phyloP scores from a whole-genome alignment of 2,888 invertebrate genomes.

The Apoda limacodes region DNA sequence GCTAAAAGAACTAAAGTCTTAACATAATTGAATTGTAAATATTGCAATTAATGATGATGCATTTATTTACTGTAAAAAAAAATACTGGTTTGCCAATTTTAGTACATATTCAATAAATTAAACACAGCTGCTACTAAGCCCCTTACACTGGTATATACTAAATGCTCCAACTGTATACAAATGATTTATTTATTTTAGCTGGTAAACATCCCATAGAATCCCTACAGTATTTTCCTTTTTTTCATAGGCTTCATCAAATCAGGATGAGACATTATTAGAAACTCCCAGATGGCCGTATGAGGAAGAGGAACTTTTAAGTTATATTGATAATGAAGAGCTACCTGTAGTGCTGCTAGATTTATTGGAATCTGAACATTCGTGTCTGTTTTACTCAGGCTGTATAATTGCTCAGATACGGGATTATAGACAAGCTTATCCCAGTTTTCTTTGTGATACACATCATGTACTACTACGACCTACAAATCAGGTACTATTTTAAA shows the following conservation, averaged over 20 bases:
- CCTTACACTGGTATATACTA: slow-evolving; percentile 5
- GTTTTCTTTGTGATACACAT: slow-evolving; percentile 83
- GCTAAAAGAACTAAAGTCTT: too few species aligned
- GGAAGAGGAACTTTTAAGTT: slow-evolving; percentile 87
- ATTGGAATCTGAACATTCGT: slow-evolving; percentile 84
- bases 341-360: slow-evolving; percentile 89
- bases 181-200: too few species aligned
- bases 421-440: slow-evolving; percentile 84
- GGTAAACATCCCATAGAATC: too few species aligned
- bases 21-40: too few species aligned
- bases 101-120: too few species aligned
- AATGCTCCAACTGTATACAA: too few species aligned
- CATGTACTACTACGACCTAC: slow-evolving; percentile 90
- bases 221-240: too few species aligned
- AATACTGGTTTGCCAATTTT: too few species aligned
- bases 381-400: slow-evolving; percentile 91
- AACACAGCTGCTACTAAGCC: too few species aligned
- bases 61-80: too few species aligned
- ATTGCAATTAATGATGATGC: too few species aligned
- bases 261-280: slow-evolving; percentile 78
- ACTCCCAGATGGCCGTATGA: slow-evolving; percentile 89
- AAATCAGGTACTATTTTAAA: too few species aligned
- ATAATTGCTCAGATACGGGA: slow-evolving; percentile 92
- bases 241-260: slow-evolving; percentile 34
- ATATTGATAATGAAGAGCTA: slow-evolving; percentile 91